These are phyloP conservation scores for Podarcis siculus DNA, from an alignment of 2,797 vertebrate genomes.

Conservation along the genomic window DNA sequence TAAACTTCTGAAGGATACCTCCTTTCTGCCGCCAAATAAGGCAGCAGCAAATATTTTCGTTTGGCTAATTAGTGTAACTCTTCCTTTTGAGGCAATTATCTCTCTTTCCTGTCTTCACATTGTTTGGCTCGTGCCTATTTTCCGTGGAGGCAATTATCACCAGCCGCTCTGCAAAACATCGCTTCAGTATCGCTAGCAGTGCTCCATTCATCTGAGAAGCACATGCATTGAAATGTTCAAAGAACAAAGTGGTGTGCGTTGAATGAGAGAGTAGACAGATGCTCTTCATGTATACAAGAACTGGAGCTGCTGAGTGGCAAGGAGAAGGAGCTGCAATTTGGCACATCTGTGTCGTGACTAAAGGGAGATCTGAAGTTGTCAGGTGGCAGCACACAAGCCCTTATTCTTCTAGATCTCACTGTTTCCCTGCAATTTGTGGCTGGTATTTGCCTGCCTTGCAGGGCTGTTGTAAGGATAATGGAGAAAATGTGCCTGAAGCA, in stretches of 20 bases:
- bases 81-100: background rate
- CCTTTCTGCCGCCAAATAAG: background rate
- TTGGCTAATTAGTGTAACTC: background rate
- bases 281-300: too few relatives aligned
- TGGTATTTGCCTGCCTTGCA: background rate
- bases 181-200: background rate
- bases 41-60: background rate
- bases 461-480: background rate
- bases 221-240: background rate
- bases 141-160: background rate
- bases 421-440: background rate
- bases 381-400: too few relatives aligned
- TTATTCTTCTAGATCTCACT: background rate
- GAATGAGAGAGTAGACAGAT: background rate
- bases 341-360: too few relatives aligned
- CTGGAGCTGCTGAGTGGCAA: too few relatives aligned
- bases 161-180: background rate
- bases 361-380: too few relatives aligned
- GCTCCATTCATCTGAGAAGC: background rate
- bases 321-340: background rate
- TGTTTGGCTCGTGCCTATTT: background rate
- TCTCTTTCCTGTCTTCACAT: background rate
- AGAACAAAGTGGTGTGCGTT: background rate
- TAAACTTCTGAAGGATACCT: background rate
- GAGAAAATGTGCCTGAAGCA: background rate